Base-by-base conservation (phyloP, 2,888 invertebrate species). In the Maniola hyperantus region DNA sequence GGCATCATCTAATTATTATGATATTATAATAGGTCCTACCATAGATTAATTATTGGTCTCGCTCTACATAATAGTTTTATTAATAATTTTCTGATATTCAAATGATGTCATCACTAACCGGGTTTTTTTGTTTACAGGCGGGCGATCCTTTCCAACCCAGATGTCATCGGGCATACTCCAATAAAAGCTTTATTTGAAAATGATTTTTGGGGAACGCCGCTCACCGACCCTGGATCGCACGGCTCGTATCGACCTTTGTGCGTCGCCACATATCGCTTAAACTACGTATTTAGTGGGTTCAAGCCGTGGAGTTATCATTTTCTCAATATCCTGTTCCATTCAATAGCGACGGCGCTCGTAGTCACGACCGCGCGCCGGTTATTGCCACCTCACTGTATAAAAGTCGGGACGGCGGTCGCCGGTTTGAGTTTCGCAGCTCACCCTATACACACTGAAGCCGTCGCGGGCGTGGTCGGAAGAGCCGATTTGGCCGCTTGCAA, bases 191-290 rank as follows among this genome's bases (percentile, higher is more conserved):
- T 98, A 77, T 95, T 98, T 83, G 94, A 95, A 85, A 96, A 99
- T 92, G 99, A 99, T 93, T 99, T 99, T 92, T 99, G 99, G 99
- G 99, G 99, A 60, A 99, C 99, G 51, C 97, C 98, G 68, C 93
- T 99, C 78, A 95, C 95, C 75, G 97, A 98, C 91, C 95, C 96
- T 72, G 99, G 99, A 62, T 98, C 98, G 13, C 99, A 99, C 93
- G 99, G 99, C 80, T 99, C 99, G 65, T 99, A 98, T 93, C 94
- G 99, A 44, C 99, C 99, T 61, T 93, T 99, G 77, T 97, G 97
- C 85, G 97, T 97, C 73, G 95, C 97, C 72, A 96, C 97, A 75
- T 98, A 97, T 93, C 95, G 98, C 76, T 93, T 97, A 74, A 98
- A 98, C 93, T 94, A 95, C 87, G 93, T 96, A 70, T 93, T 95